phyloP scores from a whole-genome alignment of 2,113 vertebrate genomes.

The Nestor notabilis region DNA sequence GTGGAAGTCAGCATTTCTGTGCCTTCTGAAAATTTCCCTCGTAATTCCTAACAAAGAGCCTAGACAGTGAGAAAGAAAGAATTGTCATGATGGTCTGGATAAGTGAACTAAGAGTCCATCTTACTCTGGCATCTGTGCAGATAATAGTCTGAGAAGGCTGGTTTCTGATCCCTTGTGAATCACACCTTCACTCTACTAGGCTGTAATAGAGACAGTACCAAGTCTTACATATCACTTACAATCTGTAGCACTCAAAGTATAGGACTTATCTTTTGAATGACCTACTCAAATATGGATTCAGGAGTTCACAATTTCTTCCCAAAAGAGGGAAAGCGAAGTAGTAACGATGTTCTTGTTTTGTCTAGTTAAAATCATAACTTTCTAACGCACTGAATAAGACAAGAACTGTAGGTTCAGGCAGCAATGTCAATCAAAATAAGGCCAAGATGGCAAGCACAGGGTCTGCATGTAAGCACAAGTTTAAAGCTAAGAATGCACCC shows the following conservation, averaged over 20 bases:
- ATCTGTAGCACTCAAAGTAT: neutral
- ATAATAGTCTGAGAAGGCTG: neutral
- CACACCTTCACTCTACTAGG: neutral
- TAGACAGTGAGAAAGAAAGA: neutral
- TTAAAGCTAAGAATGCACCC: neutral
- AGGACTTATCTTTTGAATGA: neutral
- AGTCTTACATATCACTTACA: neutral
- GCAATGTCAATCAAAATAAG: fast-evolving
- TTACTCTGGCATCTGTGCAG: neutral
- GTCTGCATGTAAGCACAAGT: neutral
- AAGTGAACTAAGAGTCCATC: neutral
- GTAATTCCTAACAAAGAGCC: neutral
- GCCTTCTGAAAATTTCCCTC: neutral
- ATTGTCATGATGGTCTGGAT: neutral
- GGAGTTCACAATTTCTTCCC: neutral
- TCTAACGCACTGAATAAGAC: neutral
- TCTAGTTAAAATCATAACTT: neutral
- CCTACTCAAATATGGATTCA: neutral
- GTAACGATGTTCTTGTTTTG: neutral
- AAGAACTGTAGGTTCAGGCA: neutral
- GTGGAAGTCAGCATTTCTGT: neutral
- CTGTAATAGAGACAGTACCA: neutral
- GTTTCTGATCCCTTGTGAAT: neutral
- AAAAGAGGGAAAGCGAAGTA: neutral
- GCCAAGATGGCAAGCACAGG: neutral